Evolutionary conservation across 1,140 invertebrate species (phyloP).

Genomic region (Halictus rubicundus): DNA sequence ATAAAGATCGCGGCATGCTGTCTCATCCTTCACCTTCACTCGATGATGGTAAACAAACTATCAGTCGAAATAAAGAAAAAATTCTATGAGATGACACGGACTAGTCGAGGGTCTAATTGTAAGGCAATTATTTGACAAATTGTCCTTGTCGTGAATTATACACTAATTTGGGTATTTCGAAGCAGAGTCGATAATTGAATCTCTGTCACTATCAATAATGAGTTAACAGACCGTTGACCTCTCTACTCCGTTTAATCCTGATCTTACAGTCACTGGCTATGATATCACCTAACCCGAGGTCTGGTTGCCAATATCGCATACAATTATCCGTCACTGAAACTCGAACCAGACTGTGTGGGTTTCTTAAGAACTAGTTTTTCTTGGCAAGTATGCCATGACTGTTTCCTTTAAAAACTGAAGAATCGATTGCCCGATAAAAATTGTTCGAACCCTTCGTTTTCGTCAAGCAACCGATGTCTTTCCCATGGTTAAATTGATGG

Average conservation of each 20-base stretch:
- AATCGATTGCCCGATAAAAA: neutral
- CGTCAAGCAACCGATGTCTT: neutral
- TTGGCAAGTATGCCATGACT: conserved; percentile 5
- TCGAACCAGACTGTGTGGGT: conserved; percentile 1
- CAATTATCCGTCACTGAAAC: neutral
- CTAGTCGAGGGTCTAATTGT: neutral
- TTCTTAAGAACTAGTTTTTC: conserved; percentile 29
- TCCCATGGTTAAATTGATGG: too few relatives aligned
- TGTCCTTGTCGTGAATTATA: neutral
- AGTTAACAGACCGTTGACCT: neutral
- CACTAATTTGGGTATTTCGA: neutral
- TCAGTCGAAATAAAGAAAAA: neutral
- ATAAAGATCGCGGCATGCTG: neutral
- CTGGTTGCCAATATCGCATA: conserved; percentile 1
- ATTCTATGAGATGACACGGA: neutral
- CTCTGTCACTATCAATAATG: conserved; percentile 14
- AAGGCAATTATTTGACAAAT: conserved; percentile 12
- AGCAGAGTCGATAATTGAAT: conserved; percentile 11
- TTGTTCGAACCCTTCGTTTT: neutral
- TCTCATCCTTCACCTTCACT: neutral
- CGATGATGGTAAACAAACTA: neutral
- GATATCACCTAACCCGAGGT: neutral
- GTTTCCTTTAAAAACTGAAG: neutral
- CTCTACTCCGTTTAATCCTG: neutral
- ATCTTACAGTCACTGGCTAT: neutral